phyloP scores from a whole-genome alignment of 1,140 invertebrate species.

The Brachionus manjavacas region DNA sequence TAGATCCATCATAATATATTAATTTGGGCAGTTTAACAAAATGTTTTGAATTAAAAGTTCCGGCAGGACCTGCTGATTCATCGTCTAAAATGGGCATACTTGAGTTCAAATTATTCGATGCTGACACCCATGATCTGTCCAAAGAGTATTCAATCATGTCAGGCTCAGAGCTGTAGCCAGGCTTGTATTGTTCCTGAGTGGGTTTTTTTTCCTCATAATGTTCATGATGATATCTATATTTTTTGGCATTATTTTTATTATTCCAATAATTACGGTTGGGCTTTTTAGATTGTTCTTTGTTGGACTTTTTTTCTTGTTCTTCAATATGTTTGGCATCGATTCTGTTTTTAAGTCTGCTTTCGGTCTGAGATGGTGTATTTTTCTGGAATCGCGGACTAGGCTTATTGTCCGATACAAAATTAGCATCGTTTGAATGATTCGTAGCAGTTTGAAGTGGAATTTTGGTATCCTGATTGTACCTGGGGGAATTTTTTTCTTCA shows the following conservation, averaged over 20 bases:
- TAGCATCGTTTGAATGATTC: background rate
- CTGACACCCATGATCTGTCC: slow-evolving; percentile 3
- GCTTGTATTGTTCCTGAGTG: slow-evolving; percentile 19
- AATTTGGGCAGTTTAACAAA: slow-evolving; percentile 35
- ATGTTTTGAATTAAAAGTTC: slow-evolving; percentile 12
- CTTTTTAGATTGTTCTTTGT: background rate
- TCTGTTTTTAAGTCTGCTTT: background rate
- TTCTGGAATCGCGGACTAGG: slow-evolving; percentile 2
- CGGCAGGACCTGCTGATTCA: background rate
- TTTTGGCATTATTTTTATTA: background rate
- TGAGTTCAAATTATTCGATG: slow-evolving; percentile 4
- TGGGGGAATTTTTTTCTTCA: background rate
- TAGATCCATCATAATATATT: slow-evolving; percentile 37
- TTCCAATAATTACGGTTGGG: slow-evolving; percentile 10
- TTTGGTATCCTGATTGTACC: background rate
- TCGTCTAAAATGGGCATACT: slow-evolving; percentile 33
- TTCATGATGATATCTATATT: background rate
- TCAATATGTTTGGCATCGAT: background rate
- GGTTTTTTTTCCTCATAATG: slow-evolving; percentile 1
- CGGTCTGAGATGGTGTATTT: background rate
- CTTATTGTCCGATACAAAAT: background rate
- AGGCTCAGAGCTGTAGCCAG: slow-evolving; percentile 31
- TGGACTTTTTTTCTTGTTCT: background rate
- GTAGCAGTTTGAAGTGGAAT: background rate
- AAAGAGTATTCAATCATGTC: slow-evolving; percentile 35